These are phyloP conservation scores for Climacteris rufus DNA, from an alignment of 2,113 vertebrate species.

Conservation along the genomic window DNA sequence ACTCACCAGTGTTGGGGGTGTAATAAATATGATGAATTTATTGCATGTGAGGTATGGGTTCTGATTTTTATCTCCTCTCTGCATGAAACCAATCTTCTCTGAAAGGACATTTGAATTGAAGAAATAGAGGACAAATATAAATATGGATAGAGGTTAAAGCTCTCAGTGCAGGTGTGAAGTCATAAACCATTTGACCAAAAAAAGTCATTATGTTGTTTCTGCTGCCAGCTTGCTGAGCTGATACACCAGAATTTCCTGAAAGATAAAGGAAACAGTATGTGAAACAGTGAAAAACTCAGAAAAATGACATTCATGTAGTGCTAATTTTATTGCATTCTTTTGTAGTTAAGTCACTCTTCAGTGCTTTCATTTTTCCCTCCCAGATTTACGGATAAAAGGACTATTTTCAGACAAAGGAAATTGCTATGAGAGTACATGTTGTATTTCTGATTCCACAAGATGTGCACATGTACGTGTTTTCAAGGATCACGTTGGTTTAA, in stretches of 20 bases:
- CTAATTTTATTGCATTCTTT: constrained; percentile 40
- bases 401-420: constrained; percentile 38
- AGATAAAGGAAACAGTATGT: constrained; percentile 44
- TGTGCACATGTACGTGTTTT: background rate
- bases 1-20: background rate
- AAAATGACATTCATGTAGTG: constrained; percentile 44
- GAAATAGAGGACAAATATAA: constrained; percentile 78
- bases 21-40: constrained; percentile 67
- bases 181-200: constrained; percentile 68
- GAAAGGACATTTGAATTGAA: constrained; percentile 77
- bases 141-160: constrained; percentile 75
- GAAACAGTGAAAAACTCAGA: constrained; percentile 40
- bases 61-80: constrained; percentile 72
- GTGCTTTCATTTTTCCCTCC: constrained; percentile 10
- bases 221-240: constrained; percentile 60
- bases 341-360: constrained; percentile 15
- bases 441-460: constrained; percentile 10
- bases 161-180: constrained; percentile 66
- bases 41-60: constrained; percentile 62
- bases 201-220: constrained; percentile 69
- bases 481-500: constrained; percentile 13
- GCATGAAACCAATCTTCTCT: constrained; percentile 78
- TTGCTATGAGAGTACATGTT: background rate
- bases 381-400: background rate
- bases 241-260: constrained; percentile 12